Conservation (phyloP, 2,113 vertebrate genomes). For the Neotragus moschatus region DNA sequence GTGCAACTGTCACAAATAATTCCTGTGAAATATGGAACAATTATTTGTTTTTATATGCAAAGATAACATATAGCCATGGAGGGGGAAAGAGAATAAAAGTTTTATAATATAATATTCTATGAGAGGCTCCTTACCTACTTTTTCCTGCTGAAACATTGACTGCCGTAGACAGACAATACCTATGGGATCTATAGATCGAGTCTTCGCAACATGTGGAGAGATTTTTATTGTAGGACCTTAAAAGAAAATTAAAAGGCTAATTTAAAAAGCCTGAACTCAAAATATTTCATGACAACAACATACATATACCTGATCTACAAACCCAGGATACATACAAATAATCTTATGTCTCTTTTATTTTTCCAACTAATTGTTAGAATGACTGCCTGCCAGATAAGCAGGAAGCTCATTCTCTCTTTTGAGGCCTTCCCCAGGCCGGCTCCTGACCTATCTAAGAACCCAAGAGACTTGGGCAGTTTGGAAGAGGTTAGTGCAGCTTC, state of each 20-base stretch:
- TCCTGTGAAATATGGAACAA: not conserved
- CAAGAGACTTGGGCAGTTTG: not conserved
- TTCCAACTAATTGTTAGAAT: not conserved
- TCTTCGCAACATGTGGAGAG: not conserved
- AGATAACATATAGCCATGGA: not conserved
- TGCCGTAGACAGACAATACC: not conserved
- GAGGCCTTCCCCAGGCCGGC: fast-evolving
- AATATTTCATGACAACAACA: not conserved
- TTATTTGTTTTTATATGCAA: slow-evolving; percentile 3
- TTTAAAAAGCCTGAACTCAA: not conserved
- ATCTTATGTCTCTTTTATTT: not conserved
- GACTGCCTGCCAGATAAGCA: not conserved
- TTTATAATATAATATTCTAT: slow-evolving; percentile 19
- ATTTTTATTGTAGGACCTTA: not conserved
- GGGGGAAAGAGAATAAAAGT: not conserved
- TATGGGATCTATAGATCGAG: not conserved
- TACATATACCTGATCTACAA: not conserved
- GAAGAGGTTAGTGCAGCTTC: not conserved
- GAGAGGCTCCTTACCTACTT: not conserved
- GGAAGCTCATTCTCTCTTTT: not conserved
- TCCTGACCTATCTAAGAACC: not conserved
- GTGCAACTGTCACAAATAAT: slow-evolving; percentile 42
- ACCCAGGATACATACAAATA: not conserved
- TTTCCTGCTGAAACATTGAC: slow-evolving; percentile 19
- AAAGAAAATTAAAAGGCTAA: not conserved